Base-by-base conservation (phyloP, 2,797 vertebrate species). In the Phylloscopus collybita region DNA sequence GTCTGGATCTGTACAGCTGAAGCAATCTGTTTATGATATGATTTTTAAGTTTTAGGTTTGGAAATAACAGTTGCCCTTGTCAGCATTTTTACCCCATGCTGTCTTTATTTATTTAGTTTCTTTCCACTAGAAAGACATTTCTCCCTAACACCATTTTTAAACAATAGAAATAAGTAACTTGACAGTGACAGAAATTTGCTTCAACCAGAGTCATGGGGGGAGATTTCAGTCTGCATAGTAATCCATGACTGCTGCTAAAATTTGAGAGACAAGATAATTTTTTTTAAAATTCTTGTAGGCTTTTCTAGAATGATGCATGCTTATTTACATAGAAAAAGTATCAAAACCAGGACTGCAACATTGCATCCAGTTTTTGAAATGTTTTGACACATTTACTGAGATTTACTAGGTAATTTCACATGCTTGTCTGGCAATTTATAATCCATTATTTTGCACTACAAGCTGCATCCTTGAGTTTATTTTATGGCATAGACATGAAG, bases 361-460 rank as follows among this genome's bases (percentile, higher is more conserved):
- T n/a, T 86, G 51, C 87, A 86, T 91, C 79, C 38, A 53, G 16
- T 16, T 90, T 93, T 80, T 96, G 44, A 80, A 94, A 93, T 82
- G 87, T 84, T 94, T 81, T 96, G 92, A 93, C 90, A 93, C 40
- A 45, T 86, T 94, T 9, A 16, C 47, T 10, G 32, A 87, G 82
- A 97, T 97, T 95, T 96, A 94, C 56, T 84, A 67, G 45, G 66
- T 59, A 90, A 92, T 94, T 95, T 90, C 60, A 69, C 64, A 86
- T 86, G 80, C 91, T 86, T 82, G 66, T 80, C 80, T 82, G 71
- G 60, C 61, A 84, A 95, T 90, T 91, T 94, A 70, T 86, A 83
- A 91, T 82, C 80, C 91, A 84, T 93, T 90, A 90, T 94, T 94
- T 89, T 95, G 59, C 45, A 56, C 62, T 88, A 62, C 70, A 88